These are phyloP conservation scores for Aphodius sticticus DNA, from an alignment of 2,888 invertebrate genomes.

Conservation along the genomic window DNA sequence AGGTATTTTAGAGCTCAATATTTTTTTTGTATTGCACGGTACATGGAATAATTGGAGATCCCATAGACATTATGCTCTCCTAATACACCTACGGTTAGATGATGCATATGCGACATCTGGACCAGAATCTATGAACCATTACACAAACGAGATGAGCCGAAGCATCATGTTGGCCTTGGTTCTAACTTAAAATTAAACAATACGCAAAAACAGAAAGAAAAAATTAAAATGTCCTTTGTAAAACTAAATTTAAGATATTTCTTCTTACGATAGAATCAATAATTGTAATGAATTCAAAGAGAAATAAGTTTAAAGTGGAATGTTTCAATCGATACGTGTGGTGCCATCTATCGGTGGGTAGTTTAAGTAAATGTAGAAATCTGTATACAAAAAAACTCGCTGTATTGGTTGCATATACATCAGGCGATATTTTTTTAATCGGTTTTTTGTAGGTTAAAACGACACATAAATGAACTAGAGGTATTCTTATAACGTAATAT, in stretches of 20 bases:
- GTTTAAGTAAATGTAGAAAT: neutral
- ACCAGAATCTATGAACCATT: neutral
- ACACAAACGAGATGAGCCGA: neutral
- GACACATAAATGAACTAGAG: neutral
- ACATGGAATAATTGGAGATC: neutral
- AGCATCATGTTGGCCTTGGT: neutral
- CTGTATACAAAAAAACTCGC: neutral
- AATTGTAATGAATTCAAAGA: neutral
- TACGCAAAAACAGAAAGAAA: neutral
- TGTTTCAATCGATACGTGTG: neutral
- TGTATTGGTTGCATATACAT: neutral
- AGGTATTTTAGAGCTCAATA: too few species aligned
- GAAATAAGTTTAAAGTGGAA: neutral
- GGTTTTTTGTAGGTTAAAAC: too few species aligned
- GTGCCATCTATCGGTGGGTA: neutral
- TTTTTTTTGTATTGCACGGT: neutral
- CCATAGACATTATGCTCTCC: neutral
- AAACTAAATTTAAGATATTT: neutral
- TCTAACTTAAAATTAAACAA: neutral
- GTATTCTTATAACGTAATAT: neutral
- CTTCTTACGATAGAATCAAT: neutral
- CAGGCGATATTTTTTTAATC: neutral
- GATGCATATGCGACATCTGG: neutral
- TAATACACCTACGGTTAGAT: neutral
- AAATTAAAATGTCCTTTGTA: neutral